Conservation (phyloP, 30 jellyfish, hydroid and myxozoan species). For the Aurelia sp. region DNA sequence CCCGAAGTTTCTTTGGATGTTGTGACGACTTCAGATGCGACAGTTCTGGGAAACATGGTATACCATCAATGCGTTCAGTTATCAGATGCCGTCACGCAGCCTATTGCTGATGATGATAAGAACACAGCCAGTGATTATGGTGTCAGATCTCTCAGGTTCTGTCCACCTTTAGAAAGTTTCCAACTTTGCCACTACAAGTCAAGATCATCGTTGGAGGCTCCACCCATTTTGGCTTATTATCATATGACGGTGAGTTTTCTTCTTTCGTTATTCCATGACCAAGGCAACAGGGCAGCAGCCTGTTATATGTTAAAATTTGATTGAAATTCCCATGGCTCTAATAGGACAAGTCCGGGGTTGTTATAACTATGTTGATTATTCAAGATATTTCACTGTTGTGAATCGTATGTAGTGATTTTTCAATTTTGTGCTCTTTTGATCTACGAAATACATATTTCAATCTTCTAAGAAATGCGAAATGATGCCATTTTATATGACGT, state of each 20-base stretch:
- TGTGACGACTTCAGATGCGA: conserved; percentile 60
- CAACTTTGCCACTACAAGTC: conserved; percentile 74
- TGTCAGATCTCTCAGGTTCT: conserved; percentile 69
- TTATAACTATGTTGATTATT: too few relatives aligned
- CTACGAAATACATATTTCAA: too few relatives aligned
- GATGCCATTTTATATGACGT: too few relatives aligned
- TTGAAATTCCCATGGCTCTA: too few relatives aligned
- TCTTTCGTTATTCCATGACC: too few relatives aligned
- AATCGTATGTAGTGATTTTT: too few relatives aligned
- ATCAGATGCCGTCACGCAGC: conserved; percentile 67
- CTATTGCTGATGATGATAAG: conserved; percentile 62
- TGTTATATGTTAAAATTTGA: too few relatives aligned
- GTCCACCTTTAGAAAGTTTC: conserved; percentile 84
- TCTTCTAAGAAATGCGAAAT: too few relatives aligned
- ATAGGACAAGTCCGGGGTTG: too few relatives aligned
- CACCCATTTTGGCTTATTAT: conserved; percentile 82
- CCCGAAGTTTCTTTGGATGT: conserved; percentile 90
- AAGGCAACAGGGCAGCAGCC: too few relatives aligned
- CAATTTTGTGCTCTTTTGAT: too few relatives aligned
- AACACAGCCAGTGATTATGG: conserved; percentile 45
- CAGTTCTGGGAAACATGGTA: conserved; percentile 59
- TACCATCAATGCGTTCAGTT: conserved; percentile 86
- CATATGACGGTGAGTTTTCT: conserved; percentile 79
- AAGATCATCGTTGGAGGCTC: conserved; percentile 18
- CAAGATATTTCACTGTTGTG: too few relatives aligned